Evolutionary conservation across 2,888 invertebrate genomes (phyloP), one percentile per base, ranked within the genome.

Genomic region (Hirtodrosophila histrioides): DNA sequence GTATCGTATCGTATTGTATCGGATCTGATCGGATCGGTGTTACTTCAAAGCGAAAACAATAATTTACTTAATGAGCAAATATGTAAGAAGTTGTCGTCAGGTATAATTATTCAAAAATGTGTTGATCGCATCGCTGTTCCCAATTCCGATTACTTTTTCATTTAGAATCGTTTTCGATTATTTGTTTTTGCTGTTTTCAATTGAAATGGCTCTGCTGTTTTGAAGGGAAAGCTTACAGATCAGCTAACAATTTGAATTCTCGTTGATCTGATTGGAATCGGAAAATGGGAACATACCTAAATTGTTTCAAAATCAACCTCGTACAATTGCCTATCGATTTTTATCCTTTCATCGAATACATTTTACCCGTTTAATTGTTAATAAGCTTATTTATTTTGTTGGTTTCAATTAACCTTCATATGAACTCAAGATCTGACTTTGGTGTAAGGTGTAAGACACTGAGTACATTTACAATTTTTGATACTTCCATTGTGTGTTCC

Each of bases 1-100:
- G 40, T 40, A 58, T 49, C 46, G 37, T 24, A 60, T 17, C 17
- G 17, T 17, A 17, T 17, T 17, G n/a, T n/a, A n/a, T 54, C 39
- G 40, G 40, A 44, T 33, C 27, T 49, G 37, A 37, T 37, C 45
- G 40, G 8, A 55, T 75, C 78, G 80, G 78, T 60, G 29, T 48
- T 41, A 82, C 76, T 51, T 80, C 86, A 80, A 80, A 80, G 81
- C 43, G 50, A 12, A 48, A 53, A 44, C 58, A 36, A 84, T 80
- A 62, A 57, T 58, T 72, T 45, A 51, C 11, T 55, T 64, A 69
- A 72, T 83, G 51, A 58, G 53, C 41, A 83, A 69, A 62, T 60
- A 73, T 81, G 62, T 33, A 44, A 70, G 53, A 35, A 75, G 23
- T 41, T 68, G 35, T 12, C 33, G 8, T 23, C 40, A 4, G 40